Conservation (phyloP, 23 tunicate species). For the Ascidia mentula region DNA sequence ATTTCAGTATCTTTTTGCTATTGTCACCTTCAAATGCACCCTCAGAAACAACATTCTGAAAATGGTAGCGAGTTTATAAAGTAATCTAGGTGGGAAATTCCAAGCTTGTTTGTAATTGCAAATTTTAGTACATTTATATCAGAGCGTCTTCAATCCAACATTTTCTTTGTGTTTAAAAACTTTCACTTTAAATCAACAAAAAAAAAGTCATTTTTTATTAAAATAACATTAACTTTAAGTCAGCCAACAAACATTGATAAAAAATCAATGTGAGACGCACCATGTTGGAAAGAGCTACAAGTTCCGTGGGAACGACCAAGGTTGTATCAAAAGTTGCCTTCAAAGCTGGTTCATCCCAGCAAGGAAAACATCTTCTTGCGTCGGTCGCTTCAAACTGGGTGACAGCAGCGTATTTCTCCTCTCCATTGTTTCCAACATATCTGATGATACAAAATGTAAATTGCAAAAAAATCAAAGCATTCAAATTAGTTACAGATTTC, state of each 20-base stretch:
- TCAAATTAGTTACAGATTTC: neutral
- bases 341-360: conserved; percentile 99
- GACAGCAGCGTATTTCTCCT: conserved; percentile 67
- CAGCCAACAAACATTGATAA: too few species aligned
- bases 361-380: conserved; percentile 95
- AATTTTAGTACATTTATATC: too few species aligned
- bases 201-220: too few species aligned
- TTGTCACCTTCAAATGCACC: conserved; percentile 42
- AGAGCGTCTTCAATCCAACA: too few species aligned
- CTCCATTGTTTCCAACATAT: conserved; percentile 56
- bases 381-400: conserved; percentile 95
- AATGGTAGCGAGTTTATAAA: too few species aligned
- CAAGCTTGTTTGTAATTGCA: too few species aligned
- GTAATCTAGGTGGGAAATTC: too few species aligned
- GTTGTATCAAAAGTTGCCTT: conserved; percentile 95
- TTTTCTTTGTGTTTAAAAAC: too few species aligned
- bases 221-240: too few species aligned
- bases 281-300: conserved; percentile 95
- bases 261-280: neutral
- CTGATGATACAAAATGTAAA: neutral
- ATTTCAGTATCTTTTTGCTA: conserved; percentile 49
- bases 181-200: too few species aligned
- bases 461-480: neutral
- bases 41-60: conserved; percentile 80
- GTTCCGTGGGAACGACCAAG: conserved; percentile 82